Percentiles rank a stretch among this genome's conserved stretches.
Conservation (phyloP, 2,888 invertebrate species). For the Eupithecia insigniata region DNA sequence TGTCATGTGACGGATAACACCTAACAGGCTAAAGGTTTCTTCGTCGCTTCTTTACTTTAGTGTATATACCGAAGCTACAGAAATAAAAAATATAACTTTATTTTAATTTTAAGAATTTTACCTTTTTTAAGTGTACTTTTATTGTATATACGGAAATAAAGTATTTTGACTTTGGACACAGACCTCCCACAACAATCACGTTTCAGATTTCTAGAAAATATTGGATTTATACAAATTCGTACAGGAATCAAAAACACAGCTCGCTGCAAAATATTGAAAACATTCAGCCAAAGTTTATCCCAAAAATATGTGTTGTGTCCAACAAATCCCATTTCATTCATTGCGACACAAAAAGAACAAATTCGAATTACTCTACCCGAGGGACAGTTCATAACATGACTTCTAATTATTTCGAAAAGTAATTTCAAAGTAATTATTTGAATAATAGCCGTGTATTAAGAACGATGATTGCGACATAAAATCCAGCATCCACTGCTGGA, state of each 20-base stretch:
- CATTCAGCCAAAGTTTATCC: neutral
- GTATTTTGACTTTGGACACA: too few relatives aligned
- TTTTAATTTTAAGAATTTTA: too few relatives aligned
- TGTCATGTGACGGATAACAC: neutral
- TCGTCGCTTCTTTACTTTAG: too few relatives aligned
- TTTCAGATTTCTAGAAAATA: slow-evolving; percentile 10
- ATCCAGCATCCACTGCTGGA: slow-evolving; percentile 43
- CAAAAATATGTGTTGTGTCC: neutral
- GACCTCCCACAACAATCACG: too few relatives aligned
- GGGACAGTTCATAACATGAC: slow-evolving; percentile 46
- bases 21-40: too few relatives aligned
- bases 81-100: too few relatives aligned
- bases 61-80: too few relatives aligned
- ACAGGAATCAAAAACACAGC: neutral
- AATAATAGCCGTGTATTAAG: slow-evolving; percentile 52
- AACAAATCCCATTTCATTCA: slow-evolving; percentile 16
- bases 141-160: too few relatives aligned
- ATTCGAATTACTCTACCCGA: slow-evolving; percentile 26
- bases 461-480: slow-evolving; percentile 50
- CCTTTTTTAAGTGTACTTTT: too few relatives aligned
- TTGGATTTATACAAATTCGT: slow-evolving; percentile 9
- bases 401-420: slow-evolving; percentile 58
- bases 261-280: neutral
- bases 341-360: slow-evolving; percentile 31
- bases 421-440: slow-evolving; percentile 57